Evolutionary conservation across 1,140 invertebrate genomes (phyloP).

Genomic region (Laupala kohalensis): DNA sequence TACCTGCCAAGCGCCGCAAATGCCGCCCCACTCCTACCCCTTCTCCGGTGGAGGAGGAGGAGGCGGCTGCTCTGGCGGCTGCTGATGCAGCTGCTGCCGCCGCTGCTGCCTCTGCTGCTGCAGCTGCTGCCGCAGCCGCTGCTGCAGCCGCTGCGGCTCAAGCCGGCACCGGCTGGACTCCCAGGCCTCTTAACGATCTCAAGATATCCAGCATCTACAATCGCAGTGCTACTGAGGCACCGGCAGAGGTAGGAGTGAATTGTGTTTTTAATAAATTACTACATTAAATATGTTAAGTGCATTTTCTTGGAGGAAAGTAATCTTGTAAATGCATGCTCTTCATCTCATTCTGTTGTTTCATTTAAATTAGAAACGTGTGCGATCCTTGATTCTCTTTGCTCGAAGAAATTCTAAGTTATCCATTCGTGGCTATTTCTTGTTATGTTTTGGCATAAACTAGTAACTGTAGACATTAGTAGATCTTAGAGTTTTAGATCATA

Average conservation of each 20-base stretch:
- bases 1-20: slow-evolving; percentile 50
- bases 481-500: too few relatives aligned
- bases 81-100: slow-evolving; percentile 38
- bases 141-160: slow-evolving; percentile 44
- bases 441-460: too few relatives aligned
- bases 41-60: slow-evolving; percentile 35
- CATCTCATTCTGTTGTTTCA: too few relatives aligned
- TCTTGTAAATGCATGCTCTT: too few relatives aligned
- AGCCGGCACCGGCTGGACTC: slow-evolving; percentile 57
- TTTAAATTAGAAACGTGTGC: too few relatives aligned
- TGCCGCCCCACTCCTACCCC: slow-evolving; percentile 37
- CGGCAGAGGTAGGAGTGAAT: slow-evolving; percentile 54
- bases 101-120: slow-evolving; percentile 36
- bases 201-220: slow-evolving; percentile 83
- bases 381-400: too few relatives aligned
- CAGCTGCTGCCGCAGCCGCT: slow-evolving; percentile 38
- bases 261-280: not conserved
- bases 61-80: slow-evolving; percentile 37
- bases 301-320: too few relatives aligned
- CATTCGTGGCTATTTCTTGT: too few relatives aligned
- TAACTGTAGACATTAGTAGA: too few relatives aligned
- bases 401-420: too few relatives aligned
- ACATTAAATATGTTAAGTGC: too few relatives aligned
- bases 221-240: slow-evolving; percentile 72
- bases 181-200: slow-evolving; percentile 67